Base-by-base conservation (phyloP, 37 sponge, comb jelly and placozoan genomes). In the Diacarnus erythraeanus region DNA sequence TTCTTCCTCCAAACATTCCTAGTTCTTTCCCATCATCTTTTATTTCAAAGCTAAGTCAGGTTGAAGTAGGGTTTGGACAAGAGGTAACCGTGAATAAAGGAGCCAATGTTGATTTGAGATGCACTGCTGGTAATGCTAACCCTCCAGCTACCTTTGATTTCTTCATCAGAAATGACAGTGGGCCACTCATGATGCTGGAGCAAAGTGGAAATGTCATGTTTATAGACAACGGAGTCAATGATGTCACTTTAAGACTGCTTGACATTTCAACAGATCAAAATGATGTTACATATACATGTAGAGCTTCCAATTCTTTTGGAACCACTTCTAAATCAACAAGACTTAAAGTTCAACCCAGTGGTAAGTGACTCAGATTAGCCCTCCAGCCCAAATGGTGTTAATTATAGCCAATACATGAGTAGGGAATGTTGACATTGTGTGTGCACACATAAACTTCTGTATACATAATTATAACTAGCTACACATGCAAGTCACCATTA, bases 51-150 rank as follows among this genome's bases (percentile, higher is more conserved):
- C 1, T 22, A 12, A 22, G 33, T 4, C 44, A 43, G 29, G 60
- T 57, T 4, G 31, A 6, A 22, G 59, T 38, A n/a, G 12, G 20
- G 18, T 57, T 83, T 83, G 76, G 75, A 38, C 74, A 74, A 38
- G 20, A 1, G 35, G 67, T 75, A 31, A 75, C 29, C 5, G 83
- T 75, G 2, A 67, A 66, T 29, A 18, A 75, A 67, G 67, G 67
- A 27, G 83, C 83, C 10, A 29, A 41, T 38, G 69, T 83, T 4
- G 66, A 54, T 36, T 23, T 74, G 22, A 15, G 5, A 1, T 74
- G 74, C 41, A 22, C 23, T 38, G 41, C 41, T 30, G 42, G 54
- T 17, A 15, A n/a, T 56, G 12, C 57, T n/a, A 30, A 31, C 23
- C 74, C 74, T 5, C 35, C 74, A 30, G 54, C 74, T 10, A 18